A percentile compares a stretch with the other conserved stretches of the same genome.
Conservation (phyloP, 2,113 vertebrate genomes). For the Motacilla alba region DNA sequence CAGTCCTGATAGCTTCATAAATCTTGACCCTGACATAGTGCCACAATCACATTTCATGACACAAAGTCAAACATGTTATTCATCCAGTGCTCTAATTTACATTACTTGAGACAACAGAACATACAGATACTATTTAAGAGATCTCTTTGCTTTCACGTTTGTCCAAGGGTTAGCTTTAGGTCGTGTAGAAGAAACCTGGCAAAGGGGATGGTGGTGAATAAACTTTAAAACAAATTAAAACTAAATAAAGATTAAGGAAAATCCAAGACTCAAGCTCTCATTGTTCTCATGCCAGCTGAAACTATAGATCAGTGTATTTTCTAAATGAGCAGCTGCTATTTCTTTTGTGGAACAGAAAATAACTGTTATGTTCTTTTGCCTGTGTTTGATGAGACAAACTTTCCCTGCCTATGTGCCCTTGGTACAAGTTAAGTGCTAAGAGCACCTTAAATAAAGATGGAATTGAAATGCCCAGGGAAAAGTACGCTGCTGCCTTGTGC, state of each 20-base stretch:
- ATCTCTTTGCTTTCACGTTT: constrained; percentile 56
- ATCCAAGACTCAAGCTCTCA: constrained; percentile 29
- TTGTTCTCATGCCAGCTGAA: constrained; percentile 66
- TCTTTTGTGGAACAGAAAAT: constrained; percentile 5
- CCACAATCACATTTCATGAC: constrained; percentile 67
- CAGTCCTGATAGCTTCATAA: constrained; percentile 71
- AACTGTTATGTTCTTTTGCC: background rate
- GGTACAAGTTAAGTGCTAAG: background rate
- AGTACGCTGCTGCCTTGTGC: background rate
- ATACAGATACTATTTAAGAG: constrained; percentile 64
- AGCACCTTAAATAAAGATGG: background rate
- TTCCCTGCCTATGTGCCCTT: background rate
- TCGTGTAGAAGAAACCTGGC: constrained; percentile 63
- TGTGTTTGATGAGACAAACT: background rate
- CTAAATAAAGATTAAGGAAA: constrained; percentile 61
- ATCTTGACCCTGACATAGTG: constrained; percentile 61
- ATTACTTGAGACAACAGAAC: constrained; percentile 71
- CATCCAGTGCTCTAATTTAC: constrained; percentile 67
- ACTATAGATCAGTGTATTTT: constrained; percentile 45
- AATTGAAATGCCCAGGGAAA: background rate
- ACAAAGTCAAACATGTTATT: constrained; percentile 72
- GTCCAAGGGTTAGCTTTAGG: constrained; percentile 68
- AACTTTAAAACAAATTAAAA: constrained; percentile 67
- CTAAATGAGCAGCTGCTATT: constrained; percentile 52
- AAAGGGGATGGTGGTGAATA: constrained; percentile 23